Base-by-base conservation (phyloP, 2,113 vertebrate species). In the Saccopteryx bilineata region DNA sequence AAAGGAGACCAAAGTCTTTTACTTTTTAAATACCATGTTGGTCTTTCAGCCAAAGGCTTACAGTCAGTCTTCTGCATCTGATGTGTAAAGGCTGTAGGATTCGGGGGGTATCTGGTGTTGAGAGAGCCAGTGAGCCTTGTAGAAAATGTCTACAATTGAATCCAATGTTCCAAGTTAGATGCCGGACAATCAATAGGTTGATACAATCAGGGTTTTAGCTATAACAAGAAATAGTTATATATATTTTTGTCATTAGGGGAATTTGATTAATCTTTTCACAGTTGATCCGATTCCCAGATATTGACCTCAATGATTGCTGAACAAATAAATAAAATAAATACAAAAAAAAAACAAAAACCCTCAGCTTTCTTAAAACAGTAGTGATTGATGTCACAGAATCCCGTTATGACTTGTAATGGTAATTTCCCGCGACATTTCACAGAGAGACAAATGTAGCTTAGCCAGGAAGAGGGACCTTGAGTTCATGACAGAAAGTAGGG, bases 21-120 rank as follows among this genome's bases (percentile, higher is more conserved):
- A 87, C 96, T 97, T 98, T 97, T 95, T 96, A 97, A 98, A 96
- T 97, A 95, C 76, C 93, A 87, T 93, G 96, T 96, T 96, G 84
- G 91, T 97, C 80, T 98, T 97, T 93, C 89, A 91, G 93, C 83
- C 33, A 28, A 94, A 91, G 90, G 94, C 89, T 96, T 94, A 63
- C 28, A 18, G 46, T 28, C 24, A 33, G 83, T 46, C 21, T 86
- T 91, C 94, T 86, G 58, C 31, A 10, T 90, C 82, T 94, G 86
- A 72, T 39, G 48, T 95, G 96, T 96, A 79, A 92, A 95, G 58
- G 93, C 46, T 54, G 14, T 19, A 19, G 92, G 65, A 94, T 80
- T 97, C 50, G 76, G 96, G 88, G 92, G 91, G 65, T 48, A 69
- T 72, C 58, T 63, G 93, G 85, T 58, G 18, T 3, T 3, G 63